These are phyloP conservation scores for Nymphalis urticae DNA, from an alignment of 2,888 invertebrate species.

Conservation along the genomic window DNA sequence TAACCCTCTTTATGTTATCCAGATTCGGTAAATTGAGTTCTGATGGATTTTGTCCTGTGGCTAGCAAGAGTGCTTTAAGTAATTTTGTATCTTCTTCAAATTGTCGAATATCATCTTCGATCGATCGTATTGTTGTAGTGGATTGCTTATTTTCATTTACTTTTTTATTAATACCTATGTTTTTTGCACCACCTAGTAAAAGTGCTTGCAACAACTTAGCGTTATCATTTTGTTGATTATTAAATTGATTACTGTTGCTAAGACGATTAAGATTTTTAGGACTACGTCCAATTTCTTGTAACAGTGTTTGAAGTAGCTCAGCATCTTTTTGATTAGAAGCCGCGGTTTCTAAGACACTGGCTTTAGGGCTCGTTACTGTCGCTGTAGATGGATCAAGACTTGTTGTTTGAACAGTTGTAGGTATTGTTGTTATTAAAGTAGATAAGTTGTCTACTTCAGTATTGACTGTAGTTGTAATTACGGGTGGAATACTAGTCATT, in stretches of 20 bases:
- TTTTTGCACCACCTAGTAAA: constrained; percentile 56
- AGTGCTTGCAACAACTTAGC: constrained; percentile 63
- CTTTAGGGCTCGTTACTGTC: constrained; percentile 47
- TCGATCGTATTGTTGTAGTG: constrained; percentile 62
- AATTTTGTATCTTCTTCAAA: constrained; percentile 75
- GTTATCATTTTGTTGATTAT: constrained; percentile 48
- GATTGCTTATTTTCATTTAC: constrained; percentile 46
- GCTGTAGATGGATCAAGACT: constrained; percentile 45
- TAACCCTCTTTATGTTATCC: constrained; percentile 47
- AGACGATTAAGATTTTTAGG: constrained; percentile 65
- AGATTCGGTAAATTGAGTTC: constrained; percentile 65
- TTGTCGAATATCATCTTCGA: constrained; percentile 73
- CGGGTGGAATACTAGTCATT: constrained; percentile 39
- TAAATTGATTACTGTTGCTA: constrained; percentile 45
- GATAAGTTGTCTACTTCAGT: constrained; percentile 5
- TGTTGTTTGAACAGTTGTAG: constrained; percentile 41
- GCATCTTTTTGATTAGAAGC: constrained; percentile 60
- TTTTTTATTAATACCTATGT: constrained; percentile 43
- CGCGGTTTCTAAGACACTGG: constrained; percentile 55
- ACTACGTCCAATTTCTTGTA: constrained; percentile 64
- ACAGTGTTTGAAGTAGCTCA: constrained; percentile 51
- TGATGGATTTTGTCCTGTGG: constrained; percentile 70
- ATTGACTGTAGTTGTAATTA: constrained; percentile 34
- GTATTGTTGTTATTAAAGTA: constrained; percentile 36
- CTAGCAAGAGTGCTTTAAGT: constrained; percentile 69